phyloP scores from a whole-genome alignment of 2,888 invertebrate species.

The Aplocera efformata region DNA sequence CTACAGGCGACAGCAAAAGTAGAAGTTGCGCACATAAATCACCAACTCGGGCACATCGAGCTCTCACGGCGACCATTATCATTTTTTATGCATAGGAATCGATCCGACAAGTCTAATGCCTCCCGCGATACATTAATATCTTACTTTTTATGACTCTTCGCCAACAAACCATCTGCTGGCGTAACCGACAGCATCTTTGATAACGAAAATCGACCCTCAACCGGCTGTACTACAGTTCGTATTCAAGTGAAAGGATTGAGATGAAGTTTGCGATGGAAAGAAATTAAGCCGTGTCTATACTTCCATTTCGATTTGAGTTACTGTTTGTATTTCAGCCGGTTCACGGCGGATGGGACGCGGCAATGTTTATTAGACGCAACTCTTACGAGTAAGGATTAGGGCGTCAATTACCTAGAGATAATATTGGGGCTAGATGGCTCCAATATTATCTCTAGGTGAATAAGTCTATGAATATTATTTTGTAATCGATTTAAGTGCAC shows the following conservation, averaged over 20 bases:
- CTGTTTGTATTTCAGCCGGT: constrained; percentile 24
- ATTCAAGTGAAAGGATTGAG: constrained; percentile 8
- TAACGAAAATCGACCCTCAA: constrained; percentile 15
- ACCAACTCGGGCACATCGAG: constrained; percentile 59
- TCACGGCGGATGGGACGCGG: constrained; percentile 12
- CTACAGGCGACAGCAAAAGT: constrained; percentile 50
- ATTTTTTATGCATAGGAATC: constrained; percentile 81
- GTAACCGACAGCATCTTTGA: constrained; percentile 36
- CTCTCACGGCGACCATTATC: constrained; percentile 74
- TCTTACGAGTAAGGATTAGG: constrained; percentile 4
- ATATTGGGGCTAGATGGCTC: too few relatives aligned
- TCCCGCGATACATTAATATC: constrained; percentile 81
- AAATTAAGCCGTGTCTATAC: constrained; percentile 44
- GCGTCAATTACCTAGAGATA: too few relatives aligned
- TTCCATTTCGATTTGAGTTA: constrained; percentile 21
- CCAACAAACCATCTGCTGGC: constrained; percentile 65
- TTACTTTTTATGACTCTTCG: constrained; percentile 80
- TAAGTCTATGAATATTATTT: too few relatives aligned
- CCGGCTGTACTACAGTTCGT: constrained; percentile 6
- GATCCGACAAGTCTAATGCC: constrained; percentile 77
- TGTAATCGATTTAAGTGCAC: too few relatives aligned
- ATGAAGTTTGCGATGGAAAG: constrained; percentile 28
- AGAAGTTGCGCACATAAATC: constrained; percentile 73
- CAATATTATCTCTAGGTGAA: too few relatives aligned
- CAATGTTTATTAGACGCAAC: constrained; percentile 1